Conservation (phyloP, 1,140 invertebrate genomes). For the Conopomorpha cramerella region DNA sequence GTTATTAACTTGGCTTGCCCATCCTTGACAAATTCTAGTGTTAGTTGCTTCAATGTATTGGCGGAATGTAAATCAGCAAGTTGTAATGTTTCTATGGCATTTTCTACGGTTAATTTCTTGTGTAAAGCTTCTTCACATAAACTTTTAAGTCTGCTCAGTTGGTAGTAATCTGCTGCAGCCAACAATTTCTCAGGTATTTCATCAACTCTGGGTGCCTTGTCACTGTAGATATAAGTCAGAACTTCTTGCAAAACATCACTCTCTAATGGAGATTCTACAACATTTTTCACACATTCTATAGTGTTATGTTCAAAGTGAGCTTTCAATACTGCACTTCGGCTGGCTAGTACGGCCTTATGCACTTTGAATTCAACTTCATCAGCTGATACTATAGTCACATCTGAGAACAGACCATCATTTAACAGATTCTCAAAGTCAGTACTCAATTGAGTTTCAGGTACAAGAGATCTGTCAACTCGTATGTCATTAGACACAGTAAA, state of each 20-base stretch:
- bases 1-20: conserved; percentile 43
- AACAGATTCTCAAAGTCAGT: conserved; percentile 43
- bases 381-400: conserved; percentile 41
- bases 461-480: conserved; percentile 24
- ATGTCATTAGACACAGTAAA: conserved; percentile 43
- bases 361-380: conserved; percentile 40
- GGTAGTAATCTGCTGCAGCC: conserved; percentile 51
- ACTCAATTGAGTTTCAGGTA: conserved; percentile 31
- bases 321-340: conserved; percentile 67
- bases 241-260: conserved; percentile 68
- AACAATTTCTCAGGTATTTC: conserved; percentile 43
- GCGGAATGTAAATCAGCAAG: conserved; percentile 47
- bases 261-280: conserved; percentile 61
- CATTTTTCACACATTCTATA: conserved; percentile 65
- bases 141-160: conserved; percentile 38
- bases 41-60: conserved; percentile 25
- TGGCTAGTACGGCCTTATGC: conserved; percentile 42
- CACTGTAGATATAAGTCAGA: conserved; percentile 71
- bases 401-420: conserved; percentile 36
- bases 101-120: conserved; percentile 44
- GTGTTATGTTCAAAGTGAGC: conserved; percentile 76
- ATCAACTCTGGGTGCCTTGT: conserved; percentile 64
- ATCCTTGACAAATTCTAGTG: conserved; percentile 49
- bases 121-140: conserved; percentile 47
- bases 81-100: conserved; percentile 43